Percentiles rank a stretch among this genome's conserved stretches.
These are phyloP conservation scores for Thalpophila matura DNA, from an alignment of 2,888 invertebrate genomes.

Conservation along the genomic window DNA sequence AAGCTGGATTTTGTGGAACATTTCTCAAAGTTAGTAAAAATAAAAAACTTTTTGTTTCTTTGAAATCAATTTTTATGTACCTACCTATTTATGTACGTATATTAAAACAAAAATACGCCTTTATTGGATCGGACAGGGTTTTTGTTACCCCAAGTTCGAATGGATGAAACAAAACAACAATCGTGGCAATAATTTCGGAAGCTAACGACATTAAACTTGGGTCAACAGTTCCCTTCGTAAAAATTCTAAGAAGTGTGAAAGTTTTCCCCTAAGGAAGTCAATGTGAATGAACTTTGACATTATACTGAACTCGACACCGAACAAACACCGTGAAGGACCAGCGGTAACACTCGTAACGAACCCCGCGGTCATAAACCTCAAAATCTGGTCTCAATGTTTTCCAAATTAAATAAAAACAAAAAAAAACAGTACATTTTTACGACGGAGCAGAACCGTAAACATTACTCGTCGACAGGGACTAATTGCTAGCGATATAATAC, in stretches of 20 bases:
- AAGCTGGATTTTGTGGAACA: no score
- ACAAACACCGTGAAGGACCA: not conserved
- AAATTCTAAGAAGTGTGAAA: conserved; percentile 21
- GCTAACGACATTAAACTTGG: conserved; percentile 21
- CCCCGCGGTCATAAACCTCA: conserved; percentile 44
- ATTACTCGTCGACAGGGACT: conserved; percentile 63
- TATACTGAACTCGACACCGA: not conserved
- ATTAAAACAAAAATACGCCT: no score
- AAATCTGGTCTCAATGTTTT: conserved; percentile 43
- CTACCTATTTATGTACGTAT: no score
- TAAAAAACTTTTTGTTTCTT: no score
- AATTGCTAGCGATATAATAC: conserved; percentile 68
- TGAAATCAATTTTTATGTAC: no score
- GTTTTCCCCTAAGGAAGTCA: conserved; percentile 20
- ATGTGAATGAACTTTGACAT: conserved; percentile 30
- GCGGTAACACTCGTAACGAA: not conserved
- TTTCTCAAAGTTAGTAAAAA: no score
- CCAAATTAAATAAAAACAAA: conserved; percentile 57
- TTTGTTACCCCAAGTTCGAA: no score
- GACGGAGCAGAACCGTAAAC: conserved; percentile 46
- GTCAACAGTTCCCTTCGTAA: conserved; percentile 22
- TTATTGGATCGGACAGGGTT: no score
- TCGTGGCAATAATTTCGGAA: conserved; percentile 18
- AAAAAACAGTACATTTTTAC: conserved; percentile 55
- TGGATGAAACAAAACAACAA: conserved; percentile 23